These are phyloP conservation scores for Itoplectis maculator DNA, from an alignment of 2,888 invertebrate genomes.

Conservation along the genomic window DNA sequence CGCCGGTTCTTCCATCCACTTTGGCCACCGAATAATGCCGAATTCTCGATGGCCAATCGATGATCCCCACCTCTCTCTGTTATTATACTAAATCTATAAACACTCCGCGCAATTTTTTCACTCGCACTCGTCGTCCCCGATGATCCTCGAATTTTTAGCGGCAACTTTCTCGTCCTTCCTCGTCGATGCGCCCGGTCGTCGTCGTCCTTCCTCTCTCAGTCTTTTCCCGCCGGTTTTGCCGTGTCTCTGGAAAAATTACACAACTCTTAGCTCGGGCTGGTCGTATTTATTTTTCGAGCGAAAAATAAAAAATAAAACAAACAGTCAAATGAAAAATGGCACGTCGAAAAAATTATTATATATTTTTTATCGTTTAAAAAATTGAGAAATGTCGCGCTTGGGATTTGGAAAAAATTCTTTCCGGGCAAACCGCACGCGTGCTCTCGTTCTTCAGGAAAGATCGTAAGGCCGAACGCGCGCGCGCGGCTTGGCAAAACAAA, in stretches of 20 bases:
- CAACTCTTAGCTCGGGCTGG: neutral
- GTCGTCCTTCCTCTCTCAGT: conserved; percentile 32
- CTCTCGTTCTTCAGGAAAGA: neutral
- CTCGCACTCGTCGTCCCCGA: conserved; percentile 49
- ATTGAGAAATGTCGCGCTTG: neutral
- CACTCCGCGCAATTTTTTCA: conserved; percentile 46
- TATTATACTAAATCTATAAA: conserved; percentile 28
- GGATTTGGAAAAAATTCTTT: neutral
- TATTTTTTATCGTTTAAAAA: neutral
- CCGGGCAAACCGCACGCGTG: conserved; percentile 47
- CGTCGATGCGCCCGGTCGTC: conserved; percentile 46
- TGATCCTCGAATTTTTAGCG: conserved; percentile 16
- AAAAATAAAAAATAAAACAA: no score
- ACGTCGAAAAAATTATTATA: neutral
- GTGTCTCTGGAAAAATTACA: conserved; percentile 41
- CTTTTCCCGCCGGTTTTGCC: conserved; percentile 63
- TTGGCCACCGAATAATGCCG: conserved; percentile 21
- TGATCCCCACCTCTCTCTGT: neutral
- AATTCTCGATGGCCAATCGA: conserved; percentile 2
- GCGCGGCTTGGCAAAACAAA: conserved; percentile 33
- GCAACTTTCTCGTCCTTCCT: conserved; percentile 14
- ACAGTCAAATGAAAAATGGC: neutral
- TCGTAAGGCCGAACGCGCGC: conserved; percentile 11
- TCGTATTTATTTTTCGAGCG: neutral
- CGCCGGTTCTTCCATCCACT: conserved; percentile 65